Conservation (phyloP, 2,797 vertebrate genomes). For the Danio kyathit region DNA sequence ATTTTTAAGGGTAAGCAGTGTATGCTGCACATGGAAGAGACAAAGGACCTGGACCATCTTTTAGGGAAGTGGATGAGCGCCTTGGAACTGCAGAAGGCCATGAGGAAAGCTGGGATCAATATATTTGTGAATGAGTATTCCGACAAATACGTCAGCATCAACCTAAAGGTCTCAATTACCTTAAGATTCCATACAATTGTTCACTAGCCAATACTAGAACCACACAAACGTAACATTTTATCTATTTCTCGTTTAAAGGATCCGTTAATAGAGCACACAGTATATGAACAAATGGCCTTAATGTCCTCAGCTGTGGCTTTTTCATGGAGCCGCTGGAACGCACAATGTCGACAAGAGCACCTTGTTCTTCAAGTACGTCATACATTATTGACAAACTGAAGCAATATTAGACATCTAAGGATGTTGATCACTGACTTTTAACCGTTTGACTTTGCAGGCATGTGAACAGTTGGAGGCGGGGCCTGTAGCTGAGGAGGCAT, state of each 20-base stretch:
- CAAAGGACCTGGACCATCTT: slow-evolving; percentile 71
- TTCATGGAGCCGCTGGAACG: slow-evolving; percentile 91
- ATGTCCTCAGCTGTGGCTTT: slow-evolving; percentile 85
- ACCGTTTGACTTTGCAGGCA: slow-evolving; percentile 69
- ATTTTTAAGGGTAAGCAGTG: slow-evolving; percentile 81
- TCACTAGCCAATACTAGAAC: background rate
- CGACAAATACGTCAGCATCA: slow-evolving; percentile 76
- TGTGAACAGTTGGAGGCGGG: slow-evolving; percentile 74
- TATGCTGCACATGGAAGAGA: slow-evolving; percentile 75
- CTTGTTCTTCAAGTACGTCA: slow-evolving; percentile 84
- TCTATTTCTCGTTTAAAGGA: slow-evolving; percentile 68
- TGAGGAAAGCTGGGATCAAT: slow-evolving; percentile 86
- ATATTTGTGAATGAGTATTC: slow-evolving; percentile 86
- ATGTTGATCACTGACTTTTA: slow-evolving; percentile 7
- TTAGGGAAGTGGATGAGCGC: slow-evolving; percentile 83
- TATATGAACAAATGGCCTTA: slow-evolving; percentile 91
- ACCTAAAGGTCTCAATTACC: slow-evolving; percentile 78
- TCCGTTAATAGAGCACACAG: slow-evolving; percentile 77
- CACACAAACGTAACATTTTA: slow-evolving; percentile 1
- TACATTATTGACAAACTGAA: background rate
- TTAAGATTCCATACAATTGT: background rate
- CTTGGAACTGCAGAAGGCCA: slow-evolving; percentile 73
- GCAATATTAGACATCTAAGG: background rate
- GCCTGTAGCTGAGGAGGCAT: slow-evolving; percentile 55
- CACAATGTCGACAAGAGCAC: slow-evolving; percentile 75